phyloP scores from a whole-genome alignment of 2,888 invertebrate species.

The Tetragonisca angustula region DNA sequence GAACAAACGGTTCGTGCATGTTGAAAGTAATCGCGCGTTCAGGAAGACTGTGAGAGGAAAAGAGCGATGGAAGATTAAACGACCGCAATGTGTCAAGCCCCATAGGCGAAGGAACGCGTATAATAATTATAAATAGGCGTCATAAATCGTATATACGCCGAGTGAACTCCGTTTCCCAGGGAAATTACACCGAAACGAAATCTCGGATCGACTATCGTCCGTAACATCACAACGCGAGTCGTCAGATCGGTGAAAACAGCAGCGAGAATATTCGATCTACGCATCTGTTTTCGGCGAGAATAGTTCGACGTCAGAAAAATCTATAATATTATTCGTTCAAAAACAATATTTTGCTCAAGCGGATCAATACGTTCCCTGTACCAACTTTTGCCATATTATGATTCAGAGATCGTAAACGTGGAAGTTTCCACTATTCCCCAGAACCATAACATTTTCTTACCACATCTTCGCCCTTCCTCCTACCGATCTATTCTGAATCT shows the following conservation, averaged over 20 bases:
- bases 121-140: constrained; percentile 14
- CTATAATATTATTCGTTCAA: not conserved
- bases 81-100: not conserved
- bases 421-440: no score
- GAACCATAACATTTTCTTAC: not conserved
- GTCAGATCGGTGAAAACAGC: not conserved
- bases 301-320: not conserved
- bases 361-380: not conserved
- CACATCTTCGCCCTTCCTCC: not conserved
- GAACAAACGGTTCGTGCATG: constrained; percentile 21
- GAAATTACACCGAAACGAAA: not conserved
- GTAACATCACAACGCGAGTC: not conserved
- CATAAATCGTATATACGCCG: not conserved
- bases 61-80: constrained; percentile 18
- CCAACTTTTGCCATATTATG: not conserved
- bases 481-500: not conserved
- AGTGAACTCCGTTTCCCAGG: not conserved
- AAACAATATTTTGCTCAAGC: no score
- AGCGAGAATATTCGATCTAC: not conserved
- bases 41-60: not conserved
- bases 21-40: constrained; percentile 13
- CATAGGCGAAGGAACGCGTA: not conserved
- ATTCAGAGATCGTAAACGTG: not conserved
- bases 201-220: not conserved
- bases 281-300: not conserved